Conservation (phyloP, 2,797 vertebrate genomes). For the Phylloscopus collybita region DNA sequence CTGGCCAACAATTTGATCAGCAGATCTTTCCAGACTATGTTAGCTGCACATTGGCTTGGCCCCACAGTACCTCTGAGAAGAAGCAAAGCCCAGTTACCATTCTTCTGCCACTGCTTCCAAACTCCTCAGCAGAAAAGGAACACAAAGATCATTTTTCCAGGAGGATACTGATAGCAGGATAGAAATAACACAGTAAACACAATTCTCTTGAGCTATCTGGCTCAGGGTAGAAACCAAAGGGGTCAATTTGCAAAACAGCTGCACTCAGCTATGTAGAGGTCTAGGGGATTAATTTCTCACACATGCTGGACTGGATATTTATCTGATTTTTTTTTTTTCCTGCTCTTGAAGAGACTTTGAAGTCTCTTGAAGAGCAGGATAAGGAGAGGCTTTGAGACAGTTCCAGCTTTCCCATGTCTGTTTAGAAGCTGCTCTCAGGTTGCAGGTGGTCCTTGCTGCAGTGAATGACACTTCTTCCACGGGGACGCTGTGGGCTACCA, state of each 20-base stretch:
- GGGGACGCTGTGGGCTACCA: neutral
- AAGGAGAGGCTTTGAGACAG: neutral
- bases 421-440: neutral
- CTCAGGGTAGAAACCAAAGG: neutral
- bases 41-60: neutral
- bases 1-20: neutral
- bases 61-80: neutral
- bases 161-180: neutral
- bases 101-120: neutral
- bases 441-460: neutral
- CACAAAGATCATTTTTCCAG: neutral
- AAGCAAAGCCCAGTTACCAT: neutral
- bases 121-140: neutral
- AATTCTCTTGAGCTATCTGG: neutral
- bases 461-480: neutral
- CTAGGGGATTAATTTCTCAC: neutral
- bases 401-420: neutral
- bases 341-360: neutral
- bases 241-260: conserved; percentile 4
- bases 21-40: neutral
- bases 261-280: neutral
- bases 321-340: neutral
- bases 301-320: neutral
- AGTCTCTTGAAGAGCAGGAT: neutral
- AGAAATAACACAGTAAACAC: neutral